Percentiles rank a stretch among this genome's conserved stretches.
Conservation (phyloP, 2,797 vertebrate genomes). For the Clarias pachynema region DNA sequence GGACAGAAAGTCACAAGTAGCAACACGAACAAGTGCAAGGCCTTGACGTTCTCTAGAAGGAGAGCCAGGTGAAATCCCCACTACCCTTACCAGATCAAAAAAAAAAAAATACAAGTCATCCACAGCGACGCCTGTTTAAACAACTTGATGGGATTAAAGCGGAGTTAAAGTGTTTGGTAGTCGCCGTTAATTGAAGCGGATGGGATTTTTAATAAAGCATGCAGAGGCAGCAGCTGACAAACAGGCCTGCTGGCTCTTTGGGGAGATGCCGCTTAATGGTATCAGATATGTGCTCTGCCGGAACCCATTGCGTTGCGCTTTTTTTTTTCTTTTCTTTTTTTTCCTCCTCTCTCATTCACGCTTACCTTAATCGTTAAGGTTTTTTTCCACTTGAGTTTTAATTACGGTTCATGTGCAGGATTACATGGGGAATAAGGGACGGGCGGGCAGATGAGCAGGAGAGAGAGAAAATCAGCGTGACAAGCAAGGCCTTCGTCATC, state of each 20-base stretch:
- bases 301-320: constrained; percentile 76
- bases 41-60: constrained; percentile 14
- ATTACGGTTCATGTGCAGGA: constrained; percentile 60
- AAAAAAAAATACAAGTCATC: constrained; percentile 60
- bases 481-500: constrained; percentile 43
- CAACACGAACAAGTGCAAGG: not conserved
- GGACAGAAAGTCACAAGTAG: constrained; percentile 40
- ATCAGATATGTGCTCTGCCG: constrained; percentile 77
- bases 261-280: constrained; percentile 81
- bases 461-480: constrained; percentile 43
- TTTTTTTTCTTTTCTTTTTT: constrained; percentile 50
- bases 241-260: constrained; percentile 75
- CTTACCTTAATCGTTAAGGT: constrained; percentile 68
- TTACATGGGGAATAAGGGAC: constrained; percentile 53
- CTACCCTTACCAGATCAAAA: constrained; percentile 21
- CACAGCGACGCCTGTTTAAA: constrained; percentile 72
- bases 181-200: constrained; percentile 81
- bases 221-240: constrained; percentile 83
- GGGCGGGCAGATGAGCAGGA: constrained; percentile 42
- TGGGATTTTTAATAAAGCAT: constrained; percentile 83
- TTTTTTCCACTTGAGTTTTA: constrained; percentile 68
- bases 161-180: constrained; percentile 80
- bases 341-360: constrained; percentile 43
- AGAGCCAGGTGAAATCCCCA: constrained; percentile 37
- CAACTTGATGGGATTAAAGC: constrained; percentile 79